These are phyloP conservation scores for Odocoileus hemionus DNA, from an alignment of 2,113 vertebrate species.

Conservation along the genomic window DNA sequence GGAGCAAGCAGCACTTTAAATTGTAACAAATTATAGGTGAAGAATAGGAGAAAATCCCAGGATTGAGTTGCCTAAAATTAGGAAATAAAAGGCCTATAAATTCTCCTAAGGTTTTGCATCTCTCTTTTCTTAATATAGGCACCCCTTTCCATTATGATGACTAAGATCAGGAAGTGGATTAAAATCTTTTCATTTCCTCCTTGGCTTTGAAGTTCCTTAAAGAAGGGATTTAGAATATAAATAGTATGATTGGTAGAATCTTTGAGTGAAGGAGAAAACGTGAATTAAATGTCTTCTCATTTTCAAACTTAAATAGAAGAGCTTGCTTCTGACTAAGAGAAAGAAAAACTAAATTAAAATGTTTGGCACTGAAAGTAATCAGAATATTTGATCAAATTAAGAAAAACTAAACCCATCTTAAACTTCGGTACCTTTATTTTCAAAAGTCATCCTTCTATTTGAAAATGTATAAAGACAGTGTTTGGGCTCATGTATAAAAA, in stretches of 20 bases:
- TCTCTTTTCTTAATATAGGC: neutral
- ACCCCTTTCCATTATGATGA: slow-evolving; percentile 22
- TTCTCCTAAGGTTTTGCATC: neutral
- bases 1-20: neutral
- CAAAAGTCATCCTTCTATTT: slow-evolving; percentile 17
- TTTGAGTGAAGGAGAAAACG: neutral
- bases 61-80: neutral
- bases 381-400: slow-evolving; percentile 43
- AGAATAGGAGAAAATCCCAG: neutral
- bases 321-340: neutral
- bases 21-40: neutral
- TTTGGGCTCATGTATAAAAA: neutral
- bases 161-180: slow-evolving; percentile 16
- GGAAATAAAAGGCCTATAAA: neutral
- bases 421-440: slow-evolving; percentile 8
- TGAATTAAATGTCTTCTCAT: slow-evolving; percentile 36
- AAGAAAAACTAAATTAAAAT: slow-evolving; percentile 45
- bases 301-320: slow-evolving; percentile 46
- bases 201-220: slow-evolving; percentile 37
- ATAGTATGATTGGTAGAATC: neutral
- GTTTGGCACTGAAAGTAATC: slow-evolving; percentile 6
- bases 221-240: slow-evolving; percentile 50
- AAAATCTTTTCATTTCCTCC: slow-evolving; percentile 53
- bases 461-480: neutral
- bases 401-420: slow-evolving; percentile 16